Base-by-base conservation (phyloP, 2,113 vertebrate species). In the Nothocercus nigrocapillus region DNA sequence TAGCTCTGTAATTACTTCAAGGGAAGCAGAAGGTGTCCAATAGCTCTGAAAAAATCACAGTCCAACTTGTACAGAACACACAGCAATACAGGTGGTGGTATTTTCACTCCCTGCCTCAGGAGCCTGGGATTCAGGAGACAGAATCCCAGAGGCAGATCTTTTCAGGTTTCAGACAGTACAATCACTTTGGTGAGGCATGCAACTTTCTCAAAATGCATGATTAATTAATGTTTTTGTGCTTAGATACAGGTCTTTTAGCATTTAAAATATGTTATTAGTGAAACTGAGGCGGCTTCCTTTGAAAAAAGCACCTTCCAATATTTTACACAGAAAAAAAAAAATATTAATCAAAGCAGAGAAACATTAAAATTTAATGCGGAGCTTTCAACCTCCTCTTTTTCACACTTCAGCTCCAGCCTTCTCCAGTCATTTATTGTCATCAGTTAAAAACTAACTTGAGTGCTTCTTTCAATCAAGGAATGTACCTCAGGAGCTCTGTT, bases 31-130 rank as follows among this genome's bases (percentile, higher is more conserved):
- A 88, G 25, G 28, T 75, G 32, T 61, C 85, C 73, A 85, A 62
- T 42, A 90, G 7, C 56, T 77, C 63, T 63, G 82, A 78, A 95
- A 94, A 96, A 88, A 82, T 69, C 63, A 40, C 54, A 83, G 38
- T 15, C 13, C 13, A 80, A 69, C 87, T 13, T 45, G 51, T 59
- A 45, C 76, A 66, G 61, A 74, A 53, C 40, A 85, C 17, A 67
- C 5, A 45, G 59, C 45, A 76, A 66, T 70, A 87, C 12, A 81
- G 32, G 32, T 45, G 51, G 21, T 36, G n/a, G 8, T 44, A 25
- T 83, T 85, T 82, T 59, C 78, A 38, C 42, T 61, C 27, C 58
- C 58, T 63, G 38, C 49, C 79, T 75, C 10, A 0, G 49, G 59
- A 82, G 24, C 70, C 88, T 85, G 75, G 47, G 13, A 14, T 36